Conservation (phyloP, 2,888 invertebrate species). For the Notocelia uddmanniana region DNA sequence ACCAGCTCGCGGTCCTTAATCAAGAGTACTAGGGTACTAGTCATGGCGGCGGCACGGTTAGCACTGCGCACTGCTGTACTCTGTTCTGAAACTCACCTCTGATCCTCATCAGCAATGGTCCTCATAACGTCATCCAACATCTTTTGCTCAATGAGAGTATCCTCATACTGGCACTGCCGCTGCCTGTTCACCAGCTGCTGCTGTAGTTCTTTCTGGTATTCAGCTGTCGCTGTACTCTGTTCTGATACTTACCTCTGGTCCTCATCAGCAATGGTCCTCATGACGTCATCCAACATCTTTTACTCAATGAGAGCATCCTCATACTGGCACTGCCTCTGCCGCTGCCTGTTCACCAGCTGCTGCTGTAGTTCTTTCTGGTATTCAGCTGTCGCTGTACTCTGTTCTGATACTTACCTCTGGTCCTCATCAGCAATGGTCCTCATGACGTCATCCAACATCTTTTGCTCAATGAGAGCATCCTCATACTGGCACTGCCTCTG, state of each 20-base stretch:
- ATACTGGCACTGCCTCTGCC: constrained; percentile 81
- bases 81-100: constrained; percentile 65
- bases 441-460: constrained; percentile 87
- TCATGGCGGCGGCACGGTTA: no score
- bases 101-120: constrained; percentile 87
- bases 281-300: constrained; percentile 87
- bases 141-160: constrained; percentile 86
- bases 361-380: no score
- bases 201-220: no score
- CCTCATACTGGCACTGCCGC: constrained; percentile 83
- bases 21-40: no score
- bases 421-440: constrained; percentile 87
- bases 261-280: constrained; percentile 86
- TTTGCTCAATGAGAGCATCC: constrained; percentile 87
- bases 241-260: constrained; percentile 77
- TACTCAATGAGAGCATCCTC: constrained; percentile 87
- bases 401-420: constrained; percentile 69
- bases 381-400: no score
- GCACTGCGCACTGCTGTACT: no score
- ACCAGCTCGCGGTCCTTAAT: no score
- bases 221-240: no score
- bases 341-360: constrained; percentile 84
- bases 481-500: constrained; percentile 83
- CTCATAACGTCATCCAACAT: constrained; percentile 87
- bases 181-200: constrained; percentile 85